Conservation (phyloP, 2,888 invertebrate genomes). For the Disparrhopalites patrizii region DNA sequence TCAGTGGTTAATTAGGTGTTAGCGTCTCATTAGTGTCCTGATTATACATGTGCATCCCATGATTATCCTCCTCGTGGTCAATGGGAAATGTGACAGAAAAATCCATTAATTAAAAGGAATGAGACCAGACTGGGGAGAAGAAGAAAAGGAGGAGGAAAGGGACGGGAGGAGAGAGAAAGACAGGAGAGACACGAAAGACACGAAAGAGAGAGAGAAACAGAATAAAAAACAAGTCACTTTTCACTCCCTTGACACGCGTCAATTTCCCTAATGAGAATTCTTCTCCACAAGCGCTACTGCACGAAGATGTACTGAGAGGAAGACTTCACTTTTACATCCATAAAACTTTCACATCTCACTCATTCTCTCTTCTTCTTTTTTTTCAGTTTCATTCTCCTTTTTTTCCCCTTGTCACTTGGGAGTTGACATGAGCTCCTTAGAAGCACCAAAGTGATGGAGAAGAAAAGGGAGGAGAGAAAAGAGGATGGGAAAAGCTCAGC, state of each 20-base stretch:
- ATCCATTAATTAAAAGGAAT: constrained; percentile 22
- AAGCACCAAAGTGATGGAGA: too few relatives aligned
- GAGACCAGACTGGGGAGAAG: neutral
- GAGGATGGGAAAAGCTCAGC: too few relatives aligned
- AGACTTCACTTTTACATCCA: too few relatives aligned
- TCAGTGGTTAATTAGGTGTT: constrained; percentile 13
- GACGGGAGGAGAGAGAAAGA: too few relatives aligned
- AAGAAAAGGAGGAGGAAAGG: neutral
- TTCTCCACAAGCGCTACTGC: constrained; percentile 1
- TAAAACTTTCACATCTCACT: too few relatives aligned
- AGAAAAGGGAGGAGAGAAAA: too few relatives aligned
- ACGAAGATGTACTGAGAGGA: too few relatives aligned
- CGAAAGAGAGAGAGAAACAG: neutral
- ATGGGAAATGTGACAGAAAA: constrained; percentile 16
- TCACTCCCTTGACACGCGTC: constrained; percentile 19
- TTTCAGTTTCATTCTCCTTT: too few relatives aligned
- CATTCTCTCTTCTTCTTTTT: too few relatives aligned
- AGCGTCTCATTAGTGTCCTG: constrained; percentile 20
- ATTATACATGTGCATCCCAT: constrained; percentile 14
- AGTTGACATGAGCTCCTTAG: too few relatives aligned
- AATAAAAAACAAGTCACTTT: neutral
- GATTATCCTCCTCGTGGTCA: constrained; percentile 14
- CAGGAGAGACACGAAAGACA: too few relatives aligned
- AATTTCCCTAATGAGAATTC: constrained; percentile 21
- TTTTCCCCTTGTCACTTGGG: too few relatives aligned